Evolutionary conservation across 1,140 invertebrate genomes (phyloP).

Genomic region (Drosophila chauvacae): DNA sequence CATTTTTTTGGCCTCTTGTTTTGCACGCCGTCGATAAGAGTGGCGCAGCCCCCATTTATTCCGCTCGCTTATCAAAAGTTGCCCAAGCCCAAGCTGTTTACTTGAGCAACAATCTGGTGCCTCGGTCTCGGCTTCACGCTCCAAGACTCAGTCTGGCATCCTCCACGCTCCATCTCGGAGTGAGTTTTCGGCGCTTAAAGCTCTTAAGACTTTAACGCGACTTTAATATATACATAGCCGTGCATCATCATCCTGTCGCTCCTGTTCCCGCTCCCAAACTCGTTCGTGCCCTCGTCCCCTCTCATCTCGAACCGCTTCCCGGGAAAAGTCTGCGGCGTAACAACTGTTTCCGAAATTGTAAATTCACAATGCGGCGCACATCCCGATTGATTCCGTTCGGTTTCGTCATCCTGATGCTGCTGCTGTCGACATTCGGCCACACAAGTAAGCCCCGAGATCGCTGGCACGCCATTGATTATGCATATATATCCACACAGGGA

Average conservation of each 20-base stretch:
- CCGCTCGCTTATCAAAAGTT: slow-evolving; percentile 76
- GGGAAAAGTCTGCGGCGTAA: slow-evolving; percentile 24
- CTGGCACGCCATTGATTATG: slow-evolving; percentile 58
- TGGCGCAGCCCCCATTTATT: slow-evolving; percentile 3
- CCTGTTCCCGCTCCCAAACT: slow-evolving; percentile 6
- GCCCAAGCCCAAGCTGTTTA: slow-evolving; percentile 74
- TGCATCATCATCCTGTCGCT: slow-evolving; percentile 39
- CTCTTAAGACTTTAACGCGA: slow-evolving; percentile 76
- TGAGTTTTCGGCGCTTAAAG: slow-evolving; percentile 45
- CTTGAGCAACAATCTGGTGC: slow-evolving; percentile 80
- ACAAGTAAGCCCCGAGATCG: slow-evolving; percentile 65
- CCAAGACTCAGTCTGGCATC: slow-evolving; percentile 29
- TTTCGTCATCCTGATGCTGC: slow-evolving; percentile 50
- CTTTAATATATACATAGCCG: slow-evolving; percentile 62
- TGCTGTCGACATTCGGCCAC: slow-evolving; percentile 62
- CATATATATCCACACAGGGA: slow-evolving; percentile 24
- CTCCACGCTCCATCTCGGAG: slow-evolving; percentile 11
- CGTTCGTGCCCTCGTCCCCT: not conserved
- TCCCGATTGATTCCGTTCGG: slow-evolving; percentile 73
- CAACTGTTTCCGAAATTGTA: slow-evolving; percentile 50
- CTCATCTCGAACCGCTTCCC: not conserved
- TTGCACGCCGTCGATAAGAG: slow-evolving; percentile 73
- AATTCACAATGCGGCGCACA: slow-evolving; percentile 74
- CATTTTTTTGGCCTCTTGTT: slow-evolving; percentile 81
- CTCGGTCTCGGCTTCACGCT: slow-evolving; percentile 3